phyloP scores from a whole-genome alignment of 1,140 invertebrate species.

The Propsilocerus akamusi region DNA sequence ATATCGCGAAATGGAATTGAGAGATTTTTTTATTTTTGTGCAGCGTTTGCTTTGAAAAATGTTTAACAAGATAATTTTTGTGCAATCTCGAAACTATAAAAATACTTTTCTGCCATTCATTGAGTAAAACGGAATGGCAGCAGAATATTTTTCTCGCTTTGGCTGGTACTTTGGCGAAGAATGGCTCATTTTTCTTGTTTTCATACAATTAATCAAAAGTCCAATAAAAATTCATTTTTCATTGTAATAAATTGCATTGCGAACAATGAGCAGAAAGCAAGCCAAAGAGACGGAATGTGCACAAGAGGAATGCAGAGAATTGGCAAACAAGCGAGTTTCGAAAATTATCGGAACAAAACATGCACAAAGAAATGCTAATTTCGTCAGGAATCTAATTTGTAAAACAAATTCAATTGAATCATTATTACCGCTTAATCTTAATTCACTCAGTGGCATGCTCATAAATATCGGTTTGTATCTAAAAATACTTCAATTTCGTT shows the following conservation, averaged over 20 bases:
- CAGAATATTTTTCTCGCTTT: neutral
- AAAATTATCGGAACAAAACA: neutral
- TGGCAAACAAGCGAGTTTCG: neutral
- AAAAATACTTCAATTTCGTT: neutral
- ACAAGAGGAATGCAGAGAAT: too few species aligned
- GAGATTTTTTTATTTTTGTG: too few species aligned
- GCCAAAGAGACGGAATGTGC: neutral
- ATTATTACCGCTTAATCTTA: neutral
- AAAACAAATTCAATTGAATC: neutral
- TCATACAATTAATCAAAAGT: neutral
- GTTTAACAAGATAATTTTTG: neutral
- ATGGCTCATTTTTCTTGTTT: neutral
- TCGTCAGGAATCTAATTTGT: too few species aligned
- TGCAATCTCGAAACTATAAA: neutral
- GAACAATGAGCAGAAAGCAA: neutral
- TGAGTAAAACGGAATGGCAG: neutral
- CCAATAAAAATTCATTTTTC: conserved; percentile 1
- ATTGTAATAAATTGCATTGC: conserved; percentile 1
- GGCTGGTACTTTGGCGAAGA: neutral
- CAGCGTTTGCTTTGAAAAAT: neutral
- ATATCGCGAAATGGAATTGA: neutral
- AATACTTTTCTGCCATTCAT: neutral
- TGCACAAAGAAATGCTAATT: neutral
- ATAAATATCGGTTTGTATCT: neutral
- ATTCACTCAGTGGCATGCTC: neutral